Evolutionary conservation across 2,888 invertebrate genomes (phyloP).

Genomic region (Labia minor): DNA sequence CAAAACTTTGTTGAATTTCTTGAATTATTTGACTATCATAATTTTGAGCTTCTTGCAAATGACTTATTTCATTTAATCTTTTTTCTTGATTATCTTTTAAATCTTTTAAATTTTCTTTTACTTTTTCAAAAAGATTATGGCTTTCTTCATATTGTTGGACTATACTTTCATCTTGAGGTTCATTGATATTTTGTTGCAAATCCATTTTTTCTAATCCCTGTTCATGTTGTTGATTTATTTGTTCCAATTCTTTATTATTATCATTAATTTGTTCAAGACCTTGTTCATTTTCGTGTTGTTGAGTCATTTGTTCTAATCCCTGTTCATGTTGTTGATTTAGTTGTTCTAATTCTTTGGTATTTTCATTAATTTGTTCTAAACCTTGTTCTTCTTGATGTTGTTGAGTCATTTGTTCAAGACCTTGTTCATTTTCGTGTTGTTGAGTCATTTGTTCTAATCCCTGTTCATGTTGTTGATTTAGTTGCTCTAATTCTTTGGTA

Average conservation of each 20-base stretch:
- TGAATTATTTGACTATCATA: background rate
- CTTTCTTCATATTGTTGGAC: background rate
- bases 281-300: no score
- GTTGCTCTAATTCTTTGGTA: slow-evolving; percentile 24
- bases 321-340: no score
- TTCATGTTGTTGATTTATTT: background rate
- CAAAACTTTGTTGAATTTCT: background rate
- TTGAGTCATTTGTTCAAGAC: no score
- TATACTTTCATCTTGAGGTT: background rate
- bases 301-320: no score
- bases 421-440: no score
- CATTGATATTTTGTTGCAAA: slow-evolving; percentile 20
- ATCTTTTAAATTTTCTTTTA: slow-evolving; percentile 21
- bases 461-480: slow-evolving; percentile 22
- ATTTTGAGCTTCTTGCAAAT: background rate
- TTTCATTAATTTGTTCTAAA: no score
- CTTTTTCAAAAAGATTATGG: slow-evolving; percentile 16
- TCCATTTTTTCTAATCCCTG: background rate
- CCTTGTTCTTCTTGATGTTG: no score
- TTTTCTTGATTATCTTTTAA: background rate
- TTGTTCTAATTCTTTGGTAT: no score
- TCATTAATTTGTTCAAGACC: slow-evolving; percentile 16
- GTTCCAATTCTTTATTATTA: slow-evolving; percentile 15
- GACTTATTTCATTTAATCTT: background rate
- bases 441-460: no score